Conservation (phyloP, 2,888 invertebrate genomes). For the Ashinkailepas kermadecensis region DNA sequence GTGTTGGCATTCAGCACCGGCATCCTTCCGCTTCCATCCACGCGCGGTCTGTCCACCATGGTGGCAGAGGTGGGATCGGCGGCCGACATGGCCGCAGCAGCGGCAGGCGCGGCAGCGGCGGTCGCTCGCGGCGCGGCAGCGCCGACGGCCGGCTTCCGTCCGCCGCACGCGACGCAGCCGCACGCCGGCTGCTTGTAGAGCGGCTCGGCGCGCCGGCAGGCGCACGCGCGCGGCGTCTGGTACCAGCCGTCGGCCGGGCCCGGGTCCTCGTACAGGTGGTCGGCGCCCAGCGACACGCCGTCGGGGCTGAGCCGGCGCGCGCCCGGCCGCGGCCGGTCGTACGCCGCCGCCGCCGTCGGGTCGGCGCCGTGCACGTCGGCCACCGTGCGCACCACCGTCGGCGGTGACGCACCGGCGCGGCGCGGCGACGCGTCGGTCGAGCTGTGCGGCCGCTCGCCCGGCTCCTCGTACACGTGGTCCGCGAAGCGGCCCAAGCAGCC, state of each 20-base stretch:
- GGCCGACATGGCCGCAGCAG: too few species aligned
- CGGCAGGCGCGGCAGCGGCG: background rate
- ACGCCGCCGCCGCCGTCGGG: background rate
- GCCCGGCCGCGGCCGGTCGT: background rate
- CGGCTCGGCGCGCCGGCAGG: background rate
- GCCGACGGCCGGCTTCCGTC: background rate
- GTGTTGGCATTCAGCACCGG: constrained; percentile 33
- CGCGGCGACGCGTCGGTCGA: background rate
- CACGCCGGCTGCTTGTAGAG: background rate
- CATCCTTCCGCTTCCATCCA: constrained; percentile 33
- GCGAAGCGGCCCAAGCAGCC: background rate
- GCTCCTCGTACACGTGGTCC: constrained; percentile 21
- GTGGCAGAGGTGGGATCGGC: too few species aligned
- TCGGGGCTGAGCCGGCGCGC: background rate
- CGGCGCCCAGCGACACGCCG: background rate
- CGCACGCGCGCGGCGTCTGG: background rate
- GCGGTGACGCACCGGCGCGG: background rate
- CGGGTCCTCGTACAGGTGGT: constrained; percentile 7
- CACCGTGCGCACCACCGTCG: background rate
- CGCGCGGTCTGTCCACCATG: constrained; percentile 19
- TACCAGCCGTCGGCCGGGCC: constrained; percentile 16
- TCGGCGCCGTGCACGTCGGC: background rate
- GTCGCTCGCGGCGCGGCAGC: constrained; percentile 11
- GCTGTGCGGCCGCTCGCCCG: background rate
- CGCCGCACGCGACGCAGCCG: background rate